Conservation (phyloP, 2,113 vertebrate genomes). For the Labeo rohita region DNA sequence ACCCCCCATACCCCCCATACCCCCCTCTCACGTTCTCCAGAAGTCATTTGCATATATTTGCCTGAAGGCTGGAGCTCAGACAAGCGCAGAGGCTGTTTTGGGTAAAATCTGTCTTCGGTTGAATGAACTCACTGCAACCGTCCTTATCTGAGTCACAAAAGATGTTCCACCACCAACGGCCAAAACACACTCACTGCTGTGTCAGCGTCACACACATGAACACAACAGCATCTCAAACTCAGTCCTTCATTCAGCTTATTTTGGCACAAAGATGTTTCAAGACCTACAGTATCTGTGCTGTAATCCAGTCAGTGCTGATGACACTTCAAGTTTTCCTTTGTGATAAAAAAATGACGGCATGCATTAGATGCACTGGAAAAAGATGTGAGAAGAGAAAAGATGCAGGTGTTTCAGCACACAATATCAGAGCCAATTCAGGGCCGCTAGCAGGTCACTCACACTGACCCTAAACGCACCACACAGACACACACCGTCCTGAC, state of each 20-base stretch:
- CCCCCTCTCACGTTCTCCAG: slow-evolving; percentile 2
- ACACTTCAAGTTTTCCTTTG: not conserved
- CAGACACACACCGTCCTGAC: not conserved
- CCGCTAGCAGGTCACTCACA: too few relatives aligned
- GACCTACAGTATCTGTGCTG: not conserved
- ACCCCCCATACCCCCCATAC: too few relatives aligned
- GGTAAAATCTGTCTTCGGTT: not conserved
- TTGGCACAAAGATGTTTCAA: not conserved
- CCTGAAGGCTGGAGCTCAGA: slow-evolving; percentile 4
- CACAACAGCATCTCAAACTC: too few relatives aligned
- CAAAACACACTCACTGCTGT: not conserved
- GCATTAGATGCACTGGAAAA: not conserved
- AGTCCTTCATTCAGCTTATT: not conserved
- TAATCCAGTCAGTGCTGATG: slow-evolving; percentile 24
- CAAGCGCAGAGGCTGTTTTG: slow-evolving; percentile 8
- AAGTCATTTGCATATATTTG: slow-evolving; percentile 45
- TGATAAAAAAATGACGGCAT: not conserved
- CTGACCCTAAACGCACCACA: too few relatives aligned
- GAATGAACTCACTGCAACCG: slow-evolving; percentile 6
- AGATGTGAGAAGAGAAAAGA: not conserved
- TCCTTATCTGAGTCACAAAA: slow-evolving; percentile 33
- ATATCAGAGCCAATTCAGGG: too few relatives aligned
- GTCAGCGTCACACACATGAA: not conserved
- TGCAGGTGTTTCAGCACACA: not conserved
- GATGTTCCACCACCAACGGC: slow-evolving; percentile 25